Conservation (phyloP, 2,797 vertebrate genomes). For the Karalla daura region DNA sequence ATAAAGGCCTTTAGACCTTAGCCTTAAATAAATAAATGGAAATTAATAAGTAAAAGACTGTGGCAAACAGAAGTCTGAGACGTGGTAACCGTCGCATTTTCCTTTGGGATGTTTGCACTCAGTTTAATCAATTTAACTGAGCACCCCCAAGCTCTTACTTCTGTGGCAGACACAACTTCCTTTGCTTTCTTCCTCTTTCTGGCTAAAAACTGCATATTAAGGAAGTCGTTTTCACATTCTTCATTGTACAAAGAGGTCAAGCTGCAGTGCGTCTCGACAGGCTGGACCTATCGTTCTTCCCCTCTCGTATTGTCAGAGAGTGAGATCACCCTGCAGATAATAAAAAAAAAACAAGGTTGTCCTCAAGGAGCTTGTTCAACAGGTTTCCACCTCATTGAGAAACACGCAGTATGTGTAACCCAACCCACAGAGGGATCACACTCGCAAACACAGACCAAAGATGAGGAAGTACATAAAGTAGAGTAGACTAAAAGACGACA, state of each 20-base stretch:
- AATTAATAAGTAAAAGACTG: no score
- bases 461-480: conserved; percentile 22
- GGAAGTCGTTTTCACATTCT: conserved; percentile 16
- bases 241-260: conserved; percentile 19
- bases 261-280: conserved; percentile 22
- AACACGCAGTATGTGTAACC: conserved; percentile 28
- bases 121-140: background rate
- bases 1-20: no score
- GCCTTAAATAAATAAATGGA: no score
- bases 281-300: conserved; percentile 52
- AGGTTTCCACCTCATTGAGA: conserved; percentile 71
- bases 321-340: conserved; percentile 63
- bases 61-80: no score
- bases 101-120: no score
- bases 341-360: conserved; percentile 61
- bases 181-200: conserved; percentile 54
- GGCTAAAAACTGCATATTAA: background rate
- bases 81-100: no score
- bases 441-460: conserved; percentile 21
- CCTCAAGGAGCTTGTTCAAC: conserved; percentile 71
- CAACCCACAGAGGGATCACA: conserved; percentile 51
- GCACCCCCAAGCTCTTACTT: conserved; percentile 1
- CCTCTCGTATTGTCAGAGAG: conserved; percentile 47
- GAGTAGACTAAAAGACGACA: conserved; percentile 24
- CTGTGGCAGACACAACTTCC: conserved; percentile 54